Evolutionary conservation across 1,140 invertebrate genomes (phyloP), one percentile per base, ranked within the genome.

Genomic region (Eupristina koningsbergeri): DNA sequence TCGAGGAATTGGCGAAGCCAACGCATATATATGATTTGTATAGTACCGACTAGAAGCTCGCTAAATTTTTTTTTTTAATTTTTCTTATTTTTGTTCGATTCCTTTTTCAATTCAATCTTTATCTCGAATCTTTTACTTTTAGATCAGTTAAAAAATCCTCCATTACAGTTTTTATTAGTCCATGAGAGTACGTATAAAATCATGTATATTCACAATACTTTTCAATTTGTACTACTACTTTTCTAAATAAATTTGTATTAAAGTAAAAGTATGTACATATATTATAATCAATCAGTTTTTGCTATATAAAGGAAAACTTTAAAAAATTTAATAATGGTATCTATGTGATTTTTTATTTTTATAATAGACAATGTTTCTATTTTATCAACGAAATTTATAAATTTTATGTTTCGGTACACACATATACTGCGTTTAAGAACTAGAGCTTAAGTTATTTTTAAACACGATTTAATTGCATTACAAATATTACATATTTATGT

Each of bases 21-120:
- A 47, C 36, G 47, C 58, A 47, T 45, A 64, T 73, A 83, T 64
- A 64, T 83, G 74, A 77, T 83, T 50, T 45, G 36, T 71, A 83
- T 69, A 41, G 41, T 71, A 61, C 75, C 81, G 75, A 83, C 81
- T 78, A 78, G 75, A 78, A 83, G 75, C 75, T 83, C 63, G 74
- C 74, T 50, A 34, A 77, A 76, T 53, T 11, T 58, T 26, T 61
- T 45, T 50, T 58, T 53, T 11, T 58, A 17, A 45, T 45, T 50
- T 58, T 45, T 45, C 41, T 45, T 45, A 45, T 75, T 45, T 75
- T 63, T 74, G 31, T 63, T 80, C 22, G 5, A 11, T 17, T 41
- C 36, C 41, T 63, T 36, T 17, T 61, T 39, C 45, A n/a, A 3
- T 39, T n/a, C n/a, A n/a, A 31, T 47, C 26, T 39, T 9, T 31